Evolutionary conservation across 2,888 invertebrate species (phyloP).

Genomic region (Phoronis australis): DNA sequence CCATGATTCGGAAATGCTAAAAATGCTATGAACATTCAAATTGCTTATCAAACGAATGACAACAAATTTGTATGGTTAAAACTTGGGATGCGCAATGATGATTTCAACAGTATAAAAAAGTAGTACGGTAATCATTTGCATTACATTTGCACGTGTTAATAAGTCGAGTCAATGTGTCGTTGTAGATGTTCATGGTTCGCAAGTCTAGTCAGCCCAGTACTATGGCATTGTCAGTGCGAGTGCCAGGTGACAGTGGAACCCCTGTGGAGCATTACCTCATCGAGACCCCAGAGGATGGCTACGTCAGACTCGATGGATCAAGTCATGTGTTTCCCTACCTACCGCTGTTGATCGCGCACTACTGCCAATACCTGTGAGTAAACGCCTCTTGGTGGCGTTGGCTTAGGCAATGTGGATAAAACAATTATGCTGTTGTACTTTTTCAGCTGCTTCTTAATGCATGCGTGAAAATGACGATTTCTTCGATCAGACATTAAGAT

Average conservation of each 20-base stretch:
- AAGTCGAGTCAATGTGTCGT: conserved; percentile 5
- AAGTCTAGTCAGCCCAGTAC: conserved; percentile 89
- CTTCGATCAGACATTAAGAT: no score
- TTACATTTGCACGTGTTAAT: no score
- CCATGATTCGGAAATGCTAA: no score
- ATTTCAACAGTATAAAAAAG: no score
- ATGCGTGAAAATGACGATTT: no score
- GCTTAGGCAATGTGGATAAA: no score
- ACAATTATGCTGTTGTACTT: no score
- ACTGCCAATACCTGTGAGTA: conserved; percentile 63
- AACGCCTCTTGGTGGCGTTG: no score
- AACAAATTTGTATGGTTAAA: not conserved
- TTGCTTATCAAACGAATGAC: not conserved
- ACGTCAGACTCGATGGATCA: conserved; percentile 87
- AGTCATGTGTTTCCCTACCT: conserved; percentile 89
- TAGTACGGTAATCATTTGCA: no score
- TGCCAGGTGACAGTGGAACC: conserved; percentile 79
- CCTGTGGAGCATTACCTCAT: conserved; percentile 96
- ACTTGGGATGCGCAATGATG: no score
- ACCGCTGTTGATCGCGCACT: conserved; percentile 87
- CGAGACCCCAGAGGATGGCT: conserved; percentile 68
- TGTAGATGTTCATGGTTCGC: conserved; percentile 87
- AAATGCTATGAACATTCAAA: no score
- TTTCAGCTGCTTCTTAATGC: no score
- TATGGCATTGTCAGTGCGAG: conserved; percentile 88